Base-by-base conservation (phyloP, 2,888 invertebrate genomes). In the Toxonevra muliebris region DNA sequence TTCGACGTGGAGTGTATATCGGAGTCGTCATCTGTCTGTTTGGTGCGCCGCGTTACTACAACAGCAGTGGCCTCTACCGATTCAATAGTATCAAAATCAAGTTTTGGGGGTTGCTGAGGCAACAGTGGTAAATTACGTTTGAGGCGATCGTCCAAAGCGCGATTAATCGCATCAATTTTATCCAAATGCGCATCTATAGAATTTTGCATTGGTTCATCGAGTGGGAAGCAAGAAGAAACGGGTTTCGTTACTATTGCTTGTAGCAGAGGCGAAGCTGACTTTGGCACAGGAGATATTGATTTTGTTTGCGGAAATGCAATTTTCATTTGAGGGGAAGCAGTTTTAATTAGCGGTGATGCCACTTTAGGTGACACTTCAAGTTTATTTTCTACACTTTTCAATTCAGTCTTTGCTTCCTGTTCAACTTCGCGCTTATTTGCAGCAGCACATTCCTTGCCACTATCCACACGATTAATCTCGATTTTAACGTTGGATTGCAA, bases 121-220 rank as follows among this genome's bases (percentile, higher is more conserved):
- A n/a, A n/a, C n/a, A 79, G 79, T 10, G 80, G 78, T 54, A 83
- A 65, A 41, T 72, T 76, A n/a, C 81, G 77, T 68, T 79, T 82
- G 30, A 84, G 67, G 17, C 84, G 83, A 76, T 84, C 79, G 57
- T 85, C 86, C 15, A 85, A 68, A 2, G 74, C 77, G 10, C 84
- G 80, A 73, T 86, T 84, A 0, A 85, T 73, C 59, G 81, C 81
- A 69, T 86, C 85, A 55, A 85, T 85, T 68, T 76, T 80, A 70
- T 86, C 84, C 43, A 85, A 71, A 69, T 84, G 83, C 0, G 80
- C 82, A 76, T 85, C 85, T 19, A 86, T 83, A 1, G 85, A 85
- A 59, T 74, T 79, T 61, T 82, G 80, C 9, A 75, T 74, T 43
- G 78, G 73, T 13, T 71, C 72, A 40, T 57, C 43, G 7, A 30